Conservation (phyloP, 2,113 vertebrate genomes). For the Hipposideros armiger region DNA sequence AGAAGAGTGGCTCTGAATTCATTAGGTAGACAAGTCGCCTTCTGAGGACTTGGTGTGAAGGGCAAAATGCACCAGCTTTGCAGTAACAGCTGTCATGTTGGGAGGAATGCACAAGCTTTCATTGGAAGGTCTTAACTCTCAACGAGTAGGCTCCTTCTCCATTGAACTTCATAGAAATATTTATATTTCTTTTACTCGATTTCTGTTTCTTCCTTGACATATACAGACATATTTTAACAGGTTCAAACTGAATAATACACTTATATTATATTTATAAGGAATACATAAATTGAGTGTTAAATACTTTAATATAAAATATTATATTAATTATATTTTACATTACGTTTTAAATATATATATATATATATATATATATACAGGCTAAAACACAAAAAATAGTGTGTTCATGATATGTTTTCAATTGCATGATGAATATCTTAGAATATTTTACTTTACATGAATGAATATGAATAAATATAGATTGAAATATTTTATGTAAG, state of each 20-base stretch:
- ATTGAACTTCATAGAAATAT: no score
- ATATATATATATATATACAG: background rate
- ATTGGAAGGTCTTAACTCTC: no score
- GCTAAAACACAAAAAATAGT: background rate
- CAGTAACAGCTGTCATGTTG: no score
- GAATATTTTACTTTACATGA: background rate
- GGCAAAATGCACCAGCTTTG: no score
- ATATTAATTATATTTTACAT: background rate
- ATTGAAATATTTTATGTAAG: background rate
- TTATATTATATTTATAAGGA: background rate
- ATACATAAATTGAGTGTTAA: background rate
- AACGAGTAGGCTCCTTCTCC: no score
- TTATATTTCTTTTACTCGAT: background rate
- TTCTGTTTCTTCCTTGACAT: background rate
- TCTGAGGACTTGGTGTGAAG: no score
- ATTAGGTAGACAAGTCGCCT: no score
- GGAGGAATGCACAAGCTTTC: no score
- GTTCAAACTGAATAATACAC: background rate
- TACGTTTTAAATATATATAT: background rate
- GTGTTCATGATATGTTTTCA: background rate
- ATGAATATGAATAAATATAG: background rate
- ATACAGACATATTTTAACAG: background rate
- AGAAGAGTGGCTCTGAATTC: no score
- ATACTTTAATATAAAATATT: background rate
- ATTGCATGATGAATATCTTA: background rate